Evolutionary conservation across 2,888 invertebrate genomes (phyloP), one percentile per base, ranked within the genome.

Genomic region (Villa cingulata): DNA sequence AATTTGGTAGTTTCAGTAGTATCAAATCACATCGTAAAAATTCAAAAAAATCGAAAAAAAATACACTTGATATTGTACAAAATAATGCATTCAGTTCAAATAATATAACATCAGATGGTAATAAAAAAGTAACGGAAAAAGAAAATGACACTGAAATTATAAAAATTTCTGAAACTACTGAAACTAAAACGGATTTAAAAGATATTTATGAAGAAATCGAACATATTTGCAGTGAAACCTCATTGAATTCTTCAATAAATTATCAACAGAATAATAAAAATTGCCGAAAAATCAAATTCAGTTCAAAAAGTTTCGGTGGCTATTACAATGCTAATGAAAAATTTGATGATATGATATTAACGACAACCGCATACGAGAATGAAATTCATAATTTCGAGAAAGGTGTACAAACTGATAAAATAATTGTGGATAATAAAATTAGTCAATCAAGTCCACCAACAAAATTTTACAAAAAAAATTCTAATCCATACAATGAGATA

Each of bases 381-480:
- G 48, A 46, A 34, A 45, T 53, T 29, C 40, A 46, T 36, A 41
- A 50, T 18, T 53, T 53, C 37, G 53, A 53, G 43, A 48, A 51
- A 15, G 7, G 32, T 41, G 9, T 41, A 44, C 37, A 46, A 43
- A 2, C 41, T 32, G 32, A 46, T 44, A 27, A 46, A 50, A 38
- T 41, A 29, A 6, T 10, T 50, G 45, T 46, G 6, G 23, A 23
- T 23, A 23, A 23, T 23, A 48, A 38, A 27, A 46, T 49, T 18
- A 37, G 46, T n/a, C 38, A 46, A 19, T 39, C 48, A 12, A 56
- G 53, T 38, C 58, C 58, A 12, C 58, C 58, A 10, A 42, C 17
- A 16, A 54, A 53, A 45, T 58, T 57, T 41, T 57, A 53, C 41
- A 55, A 51, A 27, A 45, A 54, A 32, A 58, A 56, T 45, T 55